A percentile compares a stretch with the other conserved stretches of the same genome.
These are phyloP conservation scores for Pantherophis vulpinus DNA, from an alignment of 2,797 vertebrate genomes.

Conservation along the genomic window DNA sequence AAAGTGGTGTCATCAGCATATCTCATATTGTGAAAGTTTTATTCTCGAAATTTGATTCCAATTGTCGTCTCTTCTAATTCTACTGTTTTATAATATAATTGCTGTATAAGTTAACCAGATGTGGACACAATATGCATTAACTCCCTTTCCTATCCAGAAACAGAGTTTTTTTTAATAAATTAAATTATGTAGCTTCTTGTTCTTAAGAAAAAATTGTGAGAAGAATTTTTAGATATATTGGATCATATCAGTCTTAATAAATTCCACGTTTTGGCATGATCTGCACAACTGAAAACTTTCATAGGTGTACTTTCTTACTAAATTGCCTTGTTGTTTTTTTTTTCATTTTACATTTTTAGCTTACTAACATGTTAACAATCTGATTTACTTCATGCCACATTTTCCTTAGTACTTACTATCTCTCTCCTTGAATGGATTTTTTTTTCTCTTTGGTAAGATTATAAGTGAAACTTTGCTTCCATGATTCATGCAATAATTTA, in stretches of 20 bases:
- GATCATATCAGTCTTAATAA: not conserved
- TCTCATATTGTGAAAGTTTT: not conserved
- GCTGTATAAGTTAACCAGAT: not conserved
- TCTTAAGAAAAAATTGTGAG: not conserved
- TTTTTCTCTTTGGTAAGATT: not conserved
- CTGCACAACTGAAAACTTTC: not conserved
- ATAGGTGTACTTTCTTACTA: not conserved
- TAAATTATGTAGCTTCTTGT: not conserved
- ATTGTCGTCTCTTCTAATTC: not conserved
- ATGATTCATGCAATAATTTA: not conserved
- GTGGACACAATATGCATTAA: not conserved
- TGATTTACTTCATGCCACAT: not conserved
- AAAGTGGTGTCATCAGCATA: not conserved
- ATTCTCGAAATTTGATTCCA: not conserved
- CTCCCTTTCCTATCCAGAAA: not conserved
- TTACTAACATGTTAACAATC: not conserved
- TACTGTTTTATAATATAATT: not conserved
- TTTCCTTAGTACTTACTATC: not conserved
- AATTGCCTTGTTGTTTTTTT: not conserved
- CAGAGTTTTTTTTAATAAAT: not conserved
- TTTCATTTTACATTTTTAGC: not conserved
- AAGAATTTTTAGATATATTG: not conserved
- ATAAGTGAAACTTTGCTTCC: not conserved
- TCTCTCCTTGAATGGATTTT: not conserved
- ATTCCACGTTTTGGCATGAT: not conserved